Conservation (phyloP, 2,888 invertebrate species). For the Campoletis raptor region DNA sequence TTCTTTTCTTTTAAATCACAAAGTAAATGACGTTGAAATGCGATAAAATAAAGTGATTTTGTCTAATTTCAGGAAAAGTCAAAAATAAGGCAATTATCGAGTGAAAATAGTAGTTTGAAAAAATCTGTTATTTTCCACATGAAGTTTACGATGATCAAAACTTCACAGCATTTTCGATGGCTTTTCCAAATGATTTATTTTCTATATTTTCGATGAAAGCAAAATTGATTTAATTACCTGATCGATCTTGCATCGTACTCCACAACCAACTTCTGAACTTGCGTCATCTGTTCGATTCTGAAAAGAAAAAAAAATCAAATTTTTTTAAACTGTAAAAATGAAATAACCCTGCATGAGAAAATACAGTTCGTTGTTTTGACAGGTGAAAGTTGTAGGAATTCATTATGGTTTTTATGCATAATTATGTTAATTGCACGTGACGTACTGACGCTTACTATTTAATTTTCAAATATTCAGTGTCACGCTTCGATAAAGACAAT, state of each 20-base stretch:
- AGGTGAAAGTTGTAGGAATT: constrained; percentile 18
- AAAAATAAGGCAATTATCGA: neutral
- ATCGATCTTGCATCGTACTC: constrained; percentile 89
- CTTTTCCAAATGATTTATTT: neutral
- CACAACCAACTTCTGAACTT: constrained; percentile 89
- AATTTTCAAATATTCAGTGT: constrained; percentile 57
- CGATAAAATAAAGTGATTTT: neutral
- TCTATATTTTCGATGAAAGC: neutral
- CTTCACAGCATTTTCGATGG: neutral
- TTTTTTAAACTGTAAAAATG: neutral
- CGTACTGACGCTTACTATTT: constrained; percentile 34
- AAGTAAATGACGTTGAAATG: neutral
- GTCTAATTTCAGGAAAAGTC: neutral
- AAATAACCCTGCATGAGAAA: neutral
- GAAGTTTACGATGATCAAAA: neutral
- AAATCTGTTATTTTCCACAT: neutral
- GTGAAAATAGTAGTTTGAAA: neutral
- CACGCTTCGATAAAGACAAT: constrained; percentile 78
- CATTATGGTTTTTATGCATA: constrained; percentile 12
- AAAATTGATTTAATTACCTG: constrained; percentile 86
- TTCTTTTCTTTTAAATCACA: neutral
- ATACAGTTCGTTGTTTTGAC: neutral
- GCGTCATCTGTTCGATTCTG: constrained; percentile 91
- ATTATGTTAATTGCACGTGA: constrained; percentile 41
- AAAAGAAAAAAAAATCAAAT: constrained; percentile 78